Conservation (phyloP, 2,888 invertebrate genomes). For the Lycocerus yunnanus region DNA sequence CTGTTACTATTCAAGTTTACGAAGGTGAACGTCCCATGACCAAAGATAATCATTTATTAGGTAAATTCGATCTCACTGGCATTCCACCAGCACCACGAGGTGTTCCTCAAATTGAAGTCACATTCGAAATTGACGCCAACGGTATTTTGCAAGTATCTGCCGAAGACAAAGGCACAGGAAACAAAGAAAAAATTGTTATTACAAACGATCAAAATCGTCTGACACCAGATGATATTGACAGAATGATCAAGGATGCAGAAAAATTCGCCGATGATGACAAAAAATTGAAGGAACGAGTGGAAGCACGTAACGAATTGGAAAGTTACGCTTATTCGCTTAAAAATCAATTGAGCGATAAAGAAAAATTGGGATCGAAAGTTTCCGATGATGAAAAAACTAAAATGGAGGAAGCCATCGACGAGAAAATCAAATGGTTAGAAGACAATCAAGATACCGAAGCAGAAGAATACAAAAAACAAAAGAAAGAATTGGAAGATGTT, state of each 20-base stretch:
- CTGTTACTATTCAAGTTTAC: conserved; percentile 97
- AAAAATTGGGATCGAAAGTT: conserved; percentile 91
- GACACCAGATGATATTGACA: conserved; percentile 97
- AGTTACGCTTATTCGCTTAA: conserved; percentile 97
- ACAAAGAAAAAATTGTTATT: conserved; percentile 97
- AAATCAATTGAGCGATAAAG: conserved; percentile 95
- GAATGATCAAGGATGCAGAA: conserved; percentile 99
- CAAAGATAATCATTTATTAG: conserved; percentile 97
- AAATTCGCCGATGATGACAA: conserved; percentile 99
- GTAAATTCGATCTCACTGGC: conserved; percentile 97
- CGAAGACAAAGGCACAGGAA: conserved; percentile 99
- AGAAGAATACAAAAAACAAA: conserved; percentile 92
- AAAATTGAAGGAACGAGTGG: conserved; percentile 93
- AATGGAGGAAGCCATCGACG: conserved; percentile 95
- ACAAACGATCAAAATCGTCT: conserved; percentile 97
- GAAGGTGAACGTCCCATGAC: conserved; percentile 99
- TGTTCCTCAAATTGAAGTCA: conserved; percentile 93
- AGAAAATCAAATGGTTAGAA: conserved; percentile 97
- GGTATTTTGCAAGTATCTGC: conserved; percentile 96
- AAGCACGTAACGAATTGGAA: conserved; percentile 95
- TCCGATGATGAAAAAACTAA: conserved; percentile 90
- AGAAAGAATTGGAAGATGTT: conserved; percentile 92
- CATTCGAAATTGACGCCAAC: conserved; percentile 93
- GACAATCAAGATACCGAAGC: conserved; percentile 91
- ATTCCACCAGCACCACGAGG: conserved; percentile 95